Evolutionary conservation across 2,888 invertebrate genomes (phyloP), one percentile per base, ranked within the genome.

Genomic region (Folsomia manolachei): DNA sequence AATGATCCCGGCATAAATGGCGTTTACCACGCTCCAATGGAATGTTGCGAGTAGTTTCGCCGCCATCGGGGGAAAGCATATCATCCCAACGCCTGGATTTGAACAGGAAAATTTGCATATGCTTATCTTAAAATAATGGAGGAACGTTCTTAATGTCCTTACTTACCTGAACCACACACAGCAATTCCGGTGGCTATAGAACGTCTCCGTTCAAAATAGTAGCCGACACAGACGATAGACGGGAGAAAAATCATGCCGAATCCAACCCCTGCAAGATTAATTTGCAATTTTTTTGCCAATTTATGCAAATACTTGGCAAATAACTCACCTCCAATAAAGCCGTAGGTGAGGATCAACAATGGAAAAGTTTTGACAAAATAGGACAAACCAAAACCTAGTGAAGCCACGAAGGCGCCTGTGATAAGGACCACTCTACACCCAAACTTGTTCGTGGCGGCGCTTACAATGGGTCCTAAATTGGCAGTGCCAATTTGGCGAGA

Each of bases 321-420:
- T 60, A 60, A n/a, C 86, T 87, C 85, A 90, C 95, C 97, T 86
- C 97, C 97, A 82, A 96, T 85, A 71, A 95, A 88, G 69, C 97
- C 97, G 83, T 97, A 97, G 1, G 93, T 91, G 79, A 97, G 82
- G 91, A 97, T 97, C 83, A 98, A 90, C 86, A 93, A 89, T 82
- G 90, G 90, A 72, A 97, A 90, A 80, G 91, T 91, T 64, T 90
- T 89, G 82, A 95, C 93, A 83, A 94, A 91, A 21, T 91, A 92
- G 78, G 94, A 91, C 71, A 94, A 87, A 67, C 91, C 91, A 85
- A 97, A 95, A 21, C 95, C 94, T 1, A 88, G 82, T n/a, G 56
- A 7, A 24, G 63, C 26, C 24, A 63, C 26, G 11, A 63, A 7
- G 4, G 63, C 21, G 2, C 63, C 63, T 7, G 63, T 7, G 4